A percentile compares a stretch with the other conserved stretches of the same genome.
Evolutionary conservation across 2,113 vertebrate species (phyloP).

Genomic region (Calyptomena viridis): DNA sequence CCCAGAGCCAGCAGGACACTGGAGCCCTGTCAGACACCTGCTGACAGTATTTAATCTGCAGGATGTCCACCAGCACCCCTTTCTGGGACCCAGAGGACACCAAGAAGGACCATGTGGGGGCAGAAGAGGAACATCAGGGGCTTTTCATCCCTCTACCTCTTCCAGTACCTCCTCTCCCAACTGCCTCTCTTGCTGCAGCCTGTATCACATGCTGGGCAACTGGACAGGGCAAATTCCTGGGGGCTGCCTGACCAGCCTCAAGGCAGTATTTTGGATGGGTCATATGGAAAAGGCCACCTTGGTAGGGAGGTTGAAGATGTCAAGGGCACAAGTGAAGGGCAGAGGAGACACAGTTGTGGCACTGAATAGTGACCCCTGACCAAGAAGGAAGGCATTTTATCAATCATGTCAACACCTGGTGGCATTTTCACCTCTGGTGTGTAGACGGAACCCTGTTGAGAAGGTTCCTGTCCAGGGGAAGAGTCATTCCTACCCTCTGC

Average conservation of each 20-base stretch:
- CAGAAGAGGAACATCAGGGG: neutral
- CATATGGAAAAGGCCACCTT: neutral
- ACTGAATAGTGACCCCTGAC: neutral
- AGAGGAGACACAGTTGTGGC: neutral
- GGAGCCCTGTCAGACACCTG: neutral
- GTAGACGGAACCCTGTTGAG: neutral
- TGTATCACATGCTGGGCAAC: neutral
- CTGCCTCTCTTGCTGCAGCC: neutral
- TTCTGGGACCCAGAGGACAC: neutral
- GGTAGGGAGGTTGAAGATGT: neutral
- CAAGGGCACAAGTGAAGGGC: neutral
- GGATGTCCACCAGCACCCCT: neutral
- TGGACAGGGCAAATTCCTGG: neutral
- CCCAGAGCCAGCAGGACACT: neutral
- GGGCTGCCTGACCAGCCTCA: neutral
- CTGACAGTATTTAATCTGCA: neutral
- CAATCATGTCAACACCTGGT: neutral
- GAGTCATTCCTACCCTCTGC: neutral
- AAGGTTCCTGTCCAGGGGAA: neutral
- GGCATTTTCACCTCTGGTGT: neutral
- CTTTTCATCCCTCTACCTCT: neutral
- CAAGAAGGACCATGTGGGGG: neutral
- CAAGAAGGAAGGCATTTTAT: neutral
- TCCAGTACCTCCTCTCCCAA: neutral
- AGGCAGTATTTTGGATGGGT: neutral